Evolutionary conservation across 2,888 invertebrate species (phyloP), one percentile per base, ranked within the genome.

Genomic region (Crioceris asparagi): DNA sequence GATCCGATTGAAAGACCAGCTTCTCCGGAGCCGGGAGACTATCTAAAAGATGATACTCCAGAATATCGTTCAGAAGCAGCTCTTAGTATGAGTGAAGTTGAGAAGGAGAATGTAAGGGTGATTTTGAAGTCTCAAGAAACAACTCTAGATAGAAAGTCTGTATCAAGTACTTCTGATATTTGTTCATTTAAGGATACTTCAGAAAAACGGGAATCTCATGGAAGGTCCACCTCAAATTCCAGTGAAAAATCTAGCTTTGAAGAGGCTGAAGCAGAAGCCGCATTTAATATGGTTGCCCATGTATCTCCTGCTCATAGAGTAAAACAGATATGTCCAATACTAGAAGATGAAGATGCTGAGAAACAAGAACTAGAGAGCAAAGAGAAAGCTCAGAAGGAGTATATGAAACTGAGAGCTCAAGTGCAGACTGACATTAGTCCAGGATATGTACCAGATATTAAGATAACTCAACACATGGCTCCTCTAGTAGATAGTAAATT

Each of bases 401-500:
- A 66, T 59, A 39, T 71, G 63, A 57, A 67, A 61, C 47, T 66
- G 59, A 39, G 71, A 63, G 49, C 64, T 7, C 56, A 55, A 43
- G 53, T 55, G 44, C 55, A 61, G 31, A 70, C 69, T 52, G 74
- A 75, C 55, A 69, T 69, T 55, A 76, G 76, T 52, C 75, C 75
- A 11, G 71, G 73, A 8, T 70, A 71, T 30, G 70, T 75, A 40
- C 76, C 76, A n/a, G 73, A 72, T 50, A 75, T 76, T 38, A 75
- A 70, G 49, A 68, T 75, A 12, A 75, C 75, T 4, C 75, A 75
- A 68, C 73, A 74, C 50, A 65, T 72, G 61, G 62, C 68, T 18
- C 69, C 70, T 19, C 53, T 67, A 39, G 59, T 64, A 16, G 65
- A 68, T 40, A 54, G 59, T 39, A 60, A 60, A 37, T 68, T 67